A percentile compares a stretch with the other conserved stretches of the same genome.
Conservation (phyloP, 2,113 vertebrate genomes). For the Stigmatopora argus region DNA sequence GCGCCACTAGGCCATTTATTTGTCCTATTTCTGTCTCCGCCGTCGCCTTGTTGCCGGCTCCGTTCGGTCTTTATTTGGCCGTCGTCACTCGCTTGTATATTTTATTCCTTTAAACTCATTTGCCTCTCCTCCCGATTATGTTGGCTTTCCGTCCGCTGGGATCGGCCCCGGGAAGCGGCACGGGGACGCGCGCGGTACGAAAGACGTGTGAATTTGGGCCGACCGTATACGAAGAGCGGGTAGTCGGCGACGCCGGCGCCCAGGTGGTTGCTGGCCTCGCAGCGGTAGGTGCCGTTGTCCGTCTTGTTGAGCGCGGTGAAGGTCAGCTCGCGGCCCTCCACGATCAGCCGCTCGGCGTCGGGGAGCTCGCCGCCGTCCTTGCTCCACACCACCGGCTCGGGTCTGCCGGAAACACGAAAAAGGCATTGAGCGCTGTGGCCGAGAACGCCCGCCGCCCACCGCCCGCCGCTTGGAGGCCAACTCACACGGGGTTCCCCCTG, state of each 20-base stretch:
- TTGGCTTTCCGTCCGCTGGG: too few species aligned
- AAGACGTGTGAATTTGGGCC: conserved; percentile 49
- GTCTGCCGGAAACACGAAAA: conserved; percentile 63
- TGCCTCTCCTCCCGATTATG: too few species aligned
- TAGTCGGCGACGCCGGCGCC: conserved; percentile 93
- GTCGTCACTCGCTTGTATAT: too few species aligned
- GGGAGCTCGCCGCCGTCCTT: conserved; percentile 95
- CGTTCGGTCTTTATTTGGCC: too few species aligned
- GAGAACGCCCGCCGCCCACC: too few species aligned
- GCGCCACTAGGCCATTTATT: too few species aligned
- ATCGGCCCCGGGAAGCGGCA: too few species aligned
- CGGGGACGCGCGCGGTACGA: too few species aligned
- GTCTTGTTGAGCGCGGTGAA: conserved; percentile 96
- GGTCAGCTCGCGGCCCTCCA: conserved; percentile 89
- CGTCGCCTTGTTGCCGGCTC: too few species aligned
- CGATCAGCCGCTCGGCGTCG: conserved; percentile 92
- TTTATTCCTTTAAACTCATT: too few species aligned
- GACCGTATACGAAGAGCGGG: conserved; percentile 91
- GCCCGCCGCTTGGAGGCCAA: conserved; percentile 13
- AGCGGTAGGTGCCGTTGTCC: conserved; percentile 98
- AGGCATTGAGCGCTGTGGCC: neutral
- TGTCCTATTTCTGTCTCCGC: too few species aligned
- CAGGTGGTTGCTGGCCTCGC: conserved; percentile 92
- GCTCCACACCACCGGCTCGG: conserved; percentile 94
- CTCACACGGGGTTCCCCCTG: conserved; percentile 97